Conservation (phyloP, 2,888 invertebrate species). For the Tetropium fuscum region DNA sequence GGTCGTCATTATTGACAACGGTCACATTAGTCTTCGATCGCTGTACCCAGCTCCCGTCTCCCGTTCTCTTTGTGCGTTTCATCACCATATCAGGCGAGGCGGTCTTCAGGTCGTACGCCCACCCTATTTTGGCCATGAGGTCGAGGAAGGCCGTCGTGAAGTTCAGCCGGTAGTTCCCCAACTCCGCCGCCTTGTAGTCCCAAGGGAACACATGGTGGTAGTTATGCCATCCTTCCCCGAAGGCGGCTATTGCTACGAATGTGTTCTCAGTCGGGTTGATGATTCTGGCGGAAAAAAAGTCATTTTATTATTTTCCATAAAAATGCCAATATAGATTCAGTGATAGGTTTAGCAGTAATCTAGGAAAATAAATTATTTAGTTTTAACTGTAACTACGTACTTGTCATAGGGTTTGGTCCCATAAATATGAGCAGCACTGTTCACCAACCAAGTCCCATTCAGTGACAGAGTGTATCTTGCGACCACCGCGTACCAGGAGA, state of each 20-base stretch:
- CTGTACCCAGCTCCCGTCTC: conserved; percentile 42
- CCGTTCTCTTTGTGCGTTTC: conserved; percentile 69
- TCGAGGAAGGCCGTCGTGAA: conserved; percentile 58
- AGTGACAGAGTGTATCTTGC: conserved; percentile 82
- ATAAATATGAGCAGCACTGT: conserved; percentile 94
- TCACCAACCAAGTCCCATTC: conserved; percentile 93
- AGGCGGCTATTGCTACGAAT: conserved; percentile 77
- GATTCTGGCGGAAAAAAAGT: conserved; percentile 66
- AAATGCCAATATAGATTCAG: neutral
- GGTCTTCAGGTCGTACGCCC: conserved; percentile 88
- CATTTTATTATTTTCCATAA: neutral
- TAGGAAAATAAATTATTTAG: neutral
- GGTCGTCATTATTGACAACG: conserved; percentile 61
- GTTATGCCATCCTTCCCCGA: conserved; percentile 95
- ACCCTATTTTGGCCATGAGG: conserved; percentile 69
- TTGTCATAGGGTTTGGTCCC: conserved; percentile 92
- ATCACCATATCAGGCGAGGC: conserved; percentile 76
- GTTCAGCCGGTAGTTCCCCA: conserved; percentile 69
- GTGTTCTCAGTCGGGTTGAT: conserved; percentile 85
- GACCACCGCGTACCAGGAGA: conserved; percentile 83
- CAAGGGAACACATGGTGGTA: conserved; percentile 95
- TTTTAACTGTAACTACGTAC: conserved; percentile 65
- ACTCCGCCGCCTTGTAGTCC: conserved; percentile 92
- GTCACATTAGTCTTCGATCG: conserved; percentile 11
- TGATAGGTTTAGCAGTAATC: neutral